Conservation (phyloP, 2,888 invertebrate genomes). For the Tipula lateralis region DNA sequence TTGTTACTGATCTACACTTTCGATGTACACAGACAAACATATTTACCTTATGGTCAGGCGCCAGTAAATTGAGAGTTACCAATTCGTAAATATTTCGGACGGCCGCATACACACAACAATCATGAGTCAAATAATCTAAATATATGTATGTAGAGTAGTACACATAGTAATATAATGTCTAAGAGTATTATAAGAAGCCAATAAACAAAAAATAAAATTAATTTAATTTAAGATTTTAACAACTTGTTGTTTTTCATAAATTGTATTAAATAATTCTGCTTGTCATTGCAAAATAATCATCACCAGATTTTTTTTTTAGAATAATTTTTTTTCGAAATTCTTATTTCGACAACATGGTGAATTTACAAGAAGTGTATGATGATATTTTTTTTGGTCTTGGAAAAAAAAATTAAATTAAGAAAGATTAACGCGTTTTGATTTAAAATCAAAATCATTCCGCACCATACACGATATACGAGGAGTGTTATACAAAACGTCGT, state of each 20-base stretch:
- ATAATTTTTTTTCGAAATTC: neutral
- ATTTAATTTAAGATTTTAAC: neutral
- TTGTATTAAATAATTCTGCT: neutral
- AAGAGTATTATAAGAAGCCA: neutral
- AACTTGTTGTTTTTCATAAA: neutral
- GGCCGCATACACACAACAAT: neutral
- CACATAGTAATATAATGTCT: neutral
- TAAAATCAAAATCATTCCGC: neutral
- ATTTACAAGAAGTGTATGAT: neutral
- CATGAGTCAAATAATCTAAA: neutral
- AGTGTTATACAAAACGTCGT: neutral
- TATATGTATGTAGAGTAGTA: neutral
- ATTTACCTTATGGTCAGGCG: slow-evolving; percentile 20
- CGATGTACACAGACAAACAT: neutral
- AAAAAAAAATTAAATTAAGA: slow-evolving; percentile 13
- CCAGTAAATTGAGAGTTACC: neutral
- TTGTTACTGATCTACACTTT: neutral
- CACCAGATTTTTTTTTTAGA: neutral
- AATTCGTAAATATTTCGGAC: neutral
- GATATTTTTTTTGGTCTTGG: neutral
- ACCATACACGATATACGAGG: neutral
- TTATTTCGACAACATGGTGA: slow-evolving; percentile 9
- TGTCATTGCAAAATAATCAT: slow-evolving; percentile 24
- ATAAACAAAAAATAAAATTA: neutral
- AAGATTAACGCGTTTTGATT: slow-evolving; percentile 24